Percentiles rank a stretch among this genome's conserved stretches.
phyloP scores from a whole-genome alignment of 2,797 vertebrate species.

The Distichodus sexfasciatus region DNA sequence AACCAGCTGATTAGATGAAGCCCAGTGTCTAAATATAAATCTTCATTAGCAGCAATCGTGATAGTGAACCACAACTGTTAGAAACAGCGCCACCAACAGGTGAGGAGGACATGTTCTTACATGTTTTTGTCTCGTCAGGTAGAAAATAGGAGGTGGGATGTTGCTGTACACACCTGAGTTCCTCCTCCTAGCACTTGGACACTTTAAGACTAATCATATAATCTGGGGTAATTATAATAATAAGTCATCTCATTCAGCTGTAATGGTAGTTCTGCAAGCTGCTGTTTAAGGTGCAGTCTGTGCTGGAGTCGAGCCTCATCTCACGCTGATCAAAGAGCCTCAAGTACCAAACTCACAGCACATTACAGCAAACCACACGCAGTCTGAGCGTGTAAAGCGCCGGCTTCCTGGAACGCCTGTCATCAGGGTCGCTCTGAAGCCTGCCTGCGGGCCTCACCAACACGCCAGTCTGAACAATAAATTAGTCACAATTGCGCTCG shows the following conservation, averaged over 20 bases:
- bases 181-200: slow-evolving; percentile 43
- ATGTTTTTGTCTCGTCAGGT: too few species aligned
- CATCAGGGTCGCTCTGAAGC: slow-evolving; percentile 16
- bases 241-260: slow-evolving; percentile 44
- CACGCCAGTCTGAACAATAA: slow-evolving; percentile 2
- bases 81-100: too few species aligned
- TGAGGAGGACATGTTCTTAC: too few species aligned
- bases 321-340: slow-evolving; percentile 41
- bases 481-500: slow-evolving; percentile 30
- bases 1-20: too few species aligned
- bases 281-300: slow-evolving; percentile 33
- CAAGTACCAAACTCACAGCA: slow-evolving; percentile 33
- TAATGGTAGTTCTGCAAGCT: slow-evolving; percentile 52
- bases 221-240: slow-evolving; percentile 55
- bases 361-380: slow-evolving; percentile 48
- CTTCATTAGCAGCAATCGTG: too few species aligned
- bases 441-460: slow-evolving; percentile 12
- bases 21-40: too few species aligned
- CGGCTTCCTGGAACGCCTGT: slow-evolving; percentile 37
- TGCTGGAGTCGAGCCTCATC: slow-evolving; percentile 47
- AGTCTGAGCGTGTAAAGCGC: slow-evolving; percentile 30
- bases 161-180: slow-evolving; percentile 45
- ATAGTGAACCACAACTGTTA: too few species aligned
- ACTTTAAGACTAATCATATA: slow-evolving; percentile 49
- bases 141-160: too few species aligned